Evolutionary conservation across 2,888 invertebrate genomes (phyloP).

Genomic region (Notocelia uddmanniana): DNA sequence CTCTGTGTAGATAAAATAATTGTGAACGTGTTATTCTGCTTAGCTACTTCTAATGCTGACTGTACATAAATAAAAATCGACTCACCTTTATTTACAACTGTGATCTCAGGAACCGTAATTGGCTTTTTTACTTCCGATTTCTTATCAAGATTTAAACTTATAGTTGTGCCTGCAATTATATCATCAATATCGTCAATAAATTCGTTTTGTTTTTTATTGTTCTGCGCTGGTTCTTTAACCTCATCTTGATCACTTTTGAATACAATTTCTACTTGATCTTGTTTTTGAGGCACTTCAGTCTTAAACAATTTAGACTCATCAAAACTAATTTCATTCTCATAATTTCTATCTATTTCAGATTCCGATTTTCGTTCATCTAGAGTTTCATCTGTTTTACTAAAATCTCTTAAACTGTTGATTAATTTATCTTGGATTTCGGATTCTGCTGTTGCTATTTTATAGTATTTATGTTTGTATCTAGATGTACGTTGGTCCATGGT

Average conservation of each 20-base stretch:
- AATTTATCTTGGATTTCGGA: conserved; percentile 67
- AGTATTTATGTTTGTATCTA: conserved; percentile 76
- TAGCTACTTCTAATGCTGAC: too few species aligned
- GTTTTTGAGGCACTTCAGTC: conserved; percentile 30
- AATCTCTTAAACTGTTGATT: conserved; percentile 55
- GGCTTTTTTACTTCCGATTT: conserved; percentile 10
- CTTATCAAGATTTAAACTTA: not conserved
- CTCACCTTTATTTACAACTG: conserved; percentile 22
- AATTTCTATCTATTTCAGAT: conserved; percentile 41
- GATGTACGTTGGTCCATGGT: conserved; percentile 75
- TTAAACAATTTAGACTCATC: conserved; percentile 33
- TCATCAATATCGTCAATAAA: conserved; percentile 51
- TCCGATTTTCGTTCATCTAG: conserved; percentile 44
- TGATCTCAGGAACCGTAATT: conserved; percentile 9
- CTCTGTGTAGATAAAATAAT: too few species aligned
- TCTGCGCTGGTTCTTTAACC: conserved; percentile 3
- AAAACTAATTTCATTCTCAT: conserved; percentile 28
- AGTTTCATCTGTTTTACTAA: conserved; percentile 41
- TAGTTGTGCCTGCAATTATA: conserved; percentile 23
- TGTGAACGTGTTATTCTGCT: too few species aligned
- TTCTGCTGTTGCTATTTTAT: conserved; percentile 69
- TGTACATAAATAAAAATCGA: not conserved
- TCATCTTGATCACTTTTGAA: conserved; percentile 19
- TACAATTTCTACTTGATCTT: conserved; percentile 34
- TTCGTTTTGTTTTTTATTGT: conserved; percentile 36